Percentiles rank a stretch among this genome's conserved stretches.
Conservation (phyloP, 2,797 vertebrate genomes). For the Anguilla pacifica region DNA sequence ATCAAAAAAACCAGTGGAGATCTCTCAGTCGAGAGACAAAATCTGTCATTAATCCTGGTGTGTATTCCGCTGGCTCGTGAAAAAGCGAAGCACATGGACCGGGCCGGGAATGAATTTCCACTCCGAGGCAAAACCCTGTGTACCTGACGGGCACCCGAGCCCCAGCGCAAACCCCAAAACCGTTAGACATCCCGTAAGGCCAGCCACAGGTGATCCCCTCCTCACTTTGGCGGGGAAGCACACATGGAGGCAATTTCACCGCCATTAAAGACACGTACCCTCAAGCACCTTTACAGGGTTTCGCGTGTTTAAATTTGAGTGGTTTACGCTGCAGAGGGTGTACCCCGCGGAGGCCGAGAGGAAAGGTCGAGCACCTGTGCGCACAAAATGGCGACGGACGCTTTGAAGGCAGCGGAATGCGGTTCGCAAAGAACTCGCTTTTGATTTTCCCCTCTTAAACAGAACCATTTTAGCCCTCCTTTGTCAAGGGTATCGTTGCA, state of each 20-base stretch:
- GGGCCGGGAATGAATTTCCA: background rate
- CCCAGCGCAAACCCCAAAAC: background rate
- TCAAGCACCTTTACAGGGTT: background rate
- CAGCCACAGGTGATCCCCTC: background rate
- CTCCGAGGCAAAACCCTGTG: background rate
- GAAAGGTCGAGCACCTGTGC: constrained; percentile 10
- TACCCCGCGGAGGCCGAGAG: background rate
- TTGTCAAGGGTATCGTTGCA: background rate
- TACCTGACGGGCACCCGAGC: background rate
- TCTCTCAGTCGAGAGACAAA: background rate
- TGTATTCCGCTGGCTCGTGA: background rate
- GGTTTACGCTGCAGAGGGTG: background rate
- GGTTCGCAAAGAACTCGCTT: background rate
- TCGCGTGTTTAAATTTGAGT: background rate
- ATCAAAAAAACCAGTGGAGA: background rate
- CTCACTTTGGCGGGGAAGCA: background rate
- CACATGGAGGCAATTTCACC: background rate
- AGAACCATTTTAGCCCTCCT: background rate
- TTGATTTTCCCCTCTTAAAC: background rate
- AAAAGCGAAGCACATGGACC: too few species aligned
- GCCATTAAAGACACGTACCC: background rate
- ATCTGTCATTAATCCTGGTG: background rate
- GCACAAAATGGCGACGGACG: background rate
- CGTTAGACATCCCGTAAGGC: background rate
- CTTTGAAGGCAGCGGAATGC: background rate